Base-by-base conservation (phyloP, 2,113 vertebrate species). In the Sapajus apella region DNA sequence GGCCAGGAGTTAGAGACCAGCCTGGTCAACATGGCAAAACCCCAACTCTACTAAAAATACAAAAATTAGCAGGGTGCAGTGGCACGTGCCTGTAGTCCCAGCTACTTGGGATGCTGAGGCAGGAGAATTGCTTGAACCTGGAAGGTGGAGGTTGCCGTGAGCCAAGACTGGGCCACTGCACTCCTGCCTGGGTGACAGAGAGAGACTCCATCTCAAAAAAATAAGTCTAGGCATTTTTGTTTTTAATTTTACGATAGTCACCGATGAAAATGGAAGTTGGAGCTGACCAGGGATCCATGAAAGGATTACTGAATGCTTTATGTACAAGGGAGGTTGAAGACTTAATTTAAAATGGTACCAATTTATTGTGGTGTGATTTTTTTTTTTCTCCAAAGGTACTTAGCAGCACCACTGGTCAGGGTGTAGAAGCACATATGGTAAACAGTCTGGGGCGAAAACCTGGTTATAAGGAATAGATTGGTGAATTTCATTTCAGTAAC, bases 371-470 rank as follows among this genome's bases (percentile, higher is more conserved):
- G 25, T 61, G 58, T 61, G 25, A 61, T 30, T 61, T 52, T 52
- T 52, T 17, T 81, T 92, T 93, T 94, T 70, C 55, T 89, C 66
- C 47, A 85, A 61, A 70, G 73, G 40, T 85, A 13, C 45, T 90
- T 88, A 96, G 87, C 76, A 73, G 80, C 52, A 94, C 12, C 82
- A n/a, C 52, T 94, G 27, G 11, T 86, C 52, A 94, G 37, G 17
- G 35, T 37, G 12, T 52, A 88, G 90, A 93, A 81, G 47, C 50
- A 94, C 45, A 85, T 55, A 82, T 61, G n/a, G 50, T 55, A 90
- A 61, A 61, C 50, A 58, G 37, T 90, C 73, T 87, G 13, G 20
- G 64, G 37, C 37, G 45, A 90, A 93, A 90, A 76, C 66, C 25
- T 85, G 75, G 27, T 70, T 93, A 58, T 68, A 9, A 81, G 47